Evolutionary conservation across 2,888 invertebrate species (phyloP).

Genomic region (Phytoseiulus persimilis): DNA sequence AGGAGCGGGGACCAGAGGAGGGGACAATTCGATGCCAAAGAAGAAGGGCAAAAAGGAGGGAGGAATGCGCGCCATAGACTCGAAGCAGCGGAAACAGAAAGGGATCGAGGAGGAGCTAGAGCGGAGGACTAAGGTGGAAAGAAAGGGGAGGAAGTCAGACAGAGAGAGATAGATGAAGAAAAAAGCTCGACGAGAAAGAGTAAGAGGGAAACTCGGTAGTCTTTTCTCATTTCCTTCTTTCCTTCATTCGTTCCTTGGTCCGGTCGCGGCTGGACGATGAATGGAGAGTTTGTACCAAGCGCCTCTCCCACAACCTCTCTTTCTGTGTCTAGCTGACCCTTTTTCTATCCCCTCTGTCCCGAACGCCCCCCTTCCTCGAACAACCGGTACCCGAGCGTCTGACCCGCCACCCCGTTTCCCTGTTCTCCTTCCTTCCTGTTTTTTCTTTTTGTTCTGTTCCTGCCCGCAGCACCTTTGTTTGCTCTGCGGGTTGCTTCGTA

Average conservation of each 20-base stretch:
- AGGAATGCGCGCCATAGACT: no score
- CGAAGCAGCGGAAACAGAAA: background rate
- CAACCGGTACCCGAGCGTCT: background rate
- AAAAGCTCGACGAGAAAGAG: background rate
- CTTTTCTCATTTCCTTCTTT: slow-evolving; percentile 5
- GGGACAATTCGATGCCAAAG: background rate
- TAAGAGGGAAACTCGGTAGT: background rate
- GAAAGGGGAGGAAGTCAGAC: background rate
- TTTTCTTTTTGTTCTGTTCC: background rate
- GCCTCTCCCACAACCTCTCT: background rate
- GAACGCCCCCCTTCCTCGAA: background rate
- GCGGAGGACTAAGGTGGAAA: background rate
- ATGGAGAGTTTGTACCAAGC: background rate
- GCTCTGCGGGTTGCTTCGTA: background rate
- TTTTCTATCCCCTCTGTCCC: background rate
- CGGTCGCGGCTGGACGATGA: background rate
- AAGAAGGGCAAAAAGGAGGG: background rate
- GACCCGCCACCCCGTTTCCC: background rate
- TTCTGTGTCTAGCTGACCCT: background rate
- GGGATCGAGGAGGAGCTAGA: background rate
- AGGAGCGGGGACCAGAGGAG: background rate
- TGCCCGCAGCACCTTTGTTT: background rate
- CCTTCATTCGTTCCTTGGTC: background rate
- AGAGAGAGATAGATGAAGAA: background rate
- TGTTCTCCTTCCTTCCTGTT: background rate